Evolutionary conservation across 2,888 invertebrate species (phyloP).

Genomic region (Hirtodrosophila duncani): DNA sequence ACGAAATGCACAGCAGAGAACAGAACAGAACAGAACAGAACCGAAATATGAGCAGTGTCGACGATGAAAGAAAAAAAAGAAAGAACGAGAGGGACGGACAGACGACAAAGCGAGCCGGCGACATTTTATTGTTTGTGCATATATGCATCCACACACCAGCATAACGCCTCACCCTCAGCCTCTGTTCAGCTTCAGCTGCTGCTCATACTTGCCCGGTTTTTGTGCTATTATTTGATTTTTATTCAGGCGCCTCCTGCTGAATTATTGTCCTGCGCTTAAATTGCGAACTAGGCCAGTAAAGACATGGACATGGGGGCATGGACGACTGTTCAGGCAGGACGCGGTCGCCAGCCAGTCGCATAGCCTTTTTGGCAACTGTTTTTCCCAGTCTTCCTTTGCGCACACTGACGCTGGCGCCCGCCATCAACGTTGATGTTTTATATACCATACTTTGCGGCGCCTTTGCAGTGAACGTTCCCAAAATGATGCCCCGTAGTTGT

Average conservation of each 20-base stretch:
- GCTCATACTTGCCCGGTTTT: constrained; percentile 4
- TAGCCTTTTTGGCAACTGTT: constrained; percentile 51
- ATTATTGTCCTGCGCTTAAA: constrained; percentile 61
- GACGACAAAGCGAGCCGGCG: constrained; percentile 20
- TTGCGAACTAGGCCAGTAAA: constrained; percentile 61
- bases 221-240: constrained; percentile 66
- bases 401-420: too few species aligned
- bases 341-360: constrained; percentile 32
- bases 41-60: too few species aligned
- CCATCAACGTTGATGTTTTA: constrained; percentile 5
- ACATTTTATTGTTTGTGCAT: constrained; percentile 43
- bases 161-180: background rate
- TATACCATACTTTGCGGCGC: constrained; percentile 45
- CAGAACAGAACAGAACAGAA: too few species aligned
- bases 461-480: too few species aligned
- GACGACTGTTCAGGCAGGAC: background rate
- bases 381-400: too few species aligned
- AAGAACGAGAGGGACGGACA: too few species aligned
- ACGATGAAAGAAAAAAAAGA: background rate
- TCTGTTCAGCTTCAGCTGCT: background rate
- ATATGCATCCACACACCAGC: constrained; percentile 1
- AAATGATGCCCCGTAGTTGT: constrained; percentile 1
- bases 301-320: constrained; percentile 7
- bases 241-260: constrained; percentile 44
- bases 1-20: too few species aligned